Conservation (phyloP, 1,140 invertebrate species). For the Mercenaria mercenaria region DNA sequence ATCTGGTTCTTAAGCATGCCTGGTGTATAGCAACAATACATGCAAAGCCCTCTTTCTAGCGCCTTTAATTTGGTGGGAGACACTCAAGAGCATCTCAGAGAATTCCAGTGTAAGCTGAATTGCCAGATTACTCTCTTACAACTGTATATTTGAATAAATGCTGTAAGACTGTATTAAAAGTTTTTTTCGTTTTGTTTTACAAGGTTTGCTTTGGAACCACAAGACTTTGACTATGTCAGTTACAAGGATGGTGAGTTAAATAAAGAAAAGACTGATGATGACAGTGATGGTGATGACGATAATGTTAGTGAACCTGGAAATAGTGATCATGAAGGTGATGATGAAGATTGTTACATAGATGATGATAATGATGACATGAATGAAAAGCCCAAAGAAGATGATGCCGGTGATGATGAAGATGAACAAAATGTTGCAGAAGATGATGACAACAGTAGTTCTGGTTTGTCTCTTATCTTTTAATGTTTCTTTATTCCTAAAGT, state of each 20-base stretch:
- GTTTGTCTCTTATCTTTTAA: background rate
- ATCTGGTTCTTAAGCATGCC: too few relatives aligned
- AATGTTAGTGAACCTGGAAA: constrained; percentile 64
- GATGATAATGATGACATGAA: constrained; percentile 59
- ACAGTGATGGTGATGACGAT: constrained; percentile 68
- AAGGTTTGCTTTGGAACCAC: constrained; percentile 64
- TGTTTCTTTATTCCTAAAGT: too few relatives aligned
- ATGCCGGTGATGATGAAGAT: constrained; percentile 63
- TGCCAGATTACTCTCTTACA: too few relatives aligned
- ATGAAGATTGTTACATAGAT: constrained; percentile 61
- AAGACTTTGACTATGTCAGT: constrained; percentile 67
- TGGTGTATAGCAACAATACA: too few relatives aligned
- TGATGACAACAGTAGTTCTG: constrained; percentile 23
- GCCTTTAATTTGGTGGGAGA: too few relatives aligned
- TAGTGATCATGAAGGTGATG: constrained; percentile 67
- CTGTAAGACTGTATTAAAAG: background rate
- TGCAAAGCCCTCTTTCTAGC: too few relatives aligned
- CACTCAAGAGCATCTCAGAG: too few relatives aligned
- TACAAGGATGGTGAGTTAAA: constrained; percentile 74
- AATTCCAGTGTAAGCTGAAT: too few relatives aligned
- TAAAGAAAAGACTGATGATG: constrained; percentile 67
- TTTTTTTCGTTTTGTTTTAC: constrained; percentile 17
- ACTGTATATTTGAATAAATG: too few relatives aligned
- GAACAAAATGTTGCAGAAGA: background rate
- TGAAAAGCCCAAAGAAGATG: constrained; percentile 66